A percentile compares a stretch with the other conserved stretches of the same genome.
Evolutionary conservation across 2,113 vertebrate species (phyloP).

Genomic region (Halcyon malimbica): DNA sequence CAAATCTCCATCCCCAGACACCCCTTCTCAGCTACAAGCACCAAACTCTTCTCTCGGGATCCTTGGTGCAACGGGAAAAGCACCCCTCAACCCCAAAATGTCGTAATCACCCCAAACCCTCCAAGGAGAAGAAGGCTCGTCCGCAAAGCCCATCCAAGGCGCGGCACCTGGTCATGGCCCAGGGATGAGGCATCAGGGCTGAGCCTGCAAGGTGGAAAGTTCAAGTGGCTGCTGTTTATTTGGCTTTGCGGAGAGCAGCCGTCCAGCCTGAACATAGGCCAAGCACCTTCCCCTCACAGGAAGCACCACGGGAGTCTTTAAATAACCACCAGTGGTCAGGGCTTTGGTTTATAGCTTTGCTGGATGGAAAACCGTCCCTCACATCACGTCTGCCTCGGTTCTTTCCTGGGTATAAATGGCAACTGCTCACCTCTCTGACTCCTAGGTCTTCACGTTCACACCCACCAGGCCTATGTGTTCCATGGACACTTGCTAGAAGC

Average conservation of each 20-base stretch:
- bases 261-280: slow-evolving; percentile 12
- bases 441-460: background rate
- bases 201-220: slow-evolving; percentile 43
- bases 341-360: slow-evolving; percentile 1
- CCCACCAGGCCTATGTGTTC: background rate
- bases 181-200: background rate
- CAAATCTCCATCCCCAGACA: background rate
- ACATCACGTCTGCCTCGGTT: background rate
- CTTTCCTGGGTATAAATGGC: background rate
- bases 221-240: slow-evolving; percentile 62
- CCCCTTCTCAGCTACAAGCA: background rate
- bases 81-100: background rate
- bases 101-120: background rate
- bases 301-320: background rate
- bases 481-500: background rate
- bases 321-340: slow-evolving; percentile 53
- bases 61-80: background rate
- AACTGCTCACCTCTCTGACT: background rate
- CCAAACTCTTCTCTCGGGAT: background rate
- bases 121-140: background rate
- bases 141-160: background rate
- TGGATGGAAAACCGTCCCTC: background rate
- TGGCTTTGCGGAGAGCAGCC: slow-evolving; percentile 42
- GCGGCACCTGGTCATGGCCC: fast-evolving
- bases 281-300: slow-evolving; percentile 44